Evolutionary conservation across 2,888 invertebrate genomes (phyloP).

Genomic region (Oligia latruncula): DNA sequence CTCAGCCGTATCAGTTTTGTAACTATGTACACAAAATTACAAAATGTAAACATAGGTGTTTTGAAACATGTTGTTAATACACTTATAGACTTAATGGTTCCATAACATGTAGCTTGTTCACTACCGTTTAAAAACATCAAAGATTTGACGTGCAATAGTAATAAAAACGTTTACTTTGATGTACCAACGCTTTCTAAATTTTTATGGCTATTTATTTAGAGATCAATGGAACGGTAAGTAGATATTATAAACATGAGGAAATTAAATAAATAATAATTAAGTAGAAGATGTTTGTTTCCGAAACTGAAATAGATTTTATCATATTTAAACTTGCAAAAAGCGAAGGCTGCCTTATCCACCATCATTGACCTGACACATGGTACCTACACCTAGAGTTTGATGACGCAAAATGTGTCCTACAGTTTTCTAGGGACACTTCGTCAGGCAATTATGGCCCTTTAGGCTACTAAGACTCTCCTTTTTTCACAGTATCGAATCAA

Average conservation of each 20-base stretch:
- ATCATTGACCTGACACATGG: not conserved
- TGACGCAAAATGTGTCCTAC: not conserved
- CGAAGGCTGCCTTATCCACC: not conserved
- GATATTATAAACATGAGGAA: slow-evolving; percentile 16
- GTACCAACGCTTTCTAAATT: slow-evolving; percentile 22
- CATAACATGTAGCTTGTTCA: slow-evolving; percentile 5
- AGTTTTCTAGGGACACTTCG: not conserved
- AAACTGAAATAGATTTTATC: not conserved
- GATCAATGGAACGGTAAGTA: slow-evolving; percentile 36
- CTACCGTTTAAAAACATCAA: slow-evolving; percentile 51
- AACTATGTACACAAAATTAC: not conserved
- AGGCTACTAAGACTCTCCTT: not conserved
- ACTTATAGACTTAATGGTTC: not conserved
- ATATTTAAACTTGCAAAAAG: not conserved
- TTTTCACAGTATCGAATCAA: not conserved
- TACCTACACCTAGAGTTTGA: not conserved
- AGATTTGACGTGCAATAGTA: slow-evolving; percentile 30
- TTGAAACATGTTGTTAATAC: not conserved
- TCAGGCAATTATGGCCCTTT: not conserved
- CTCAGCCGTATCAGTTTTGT: not conserved
- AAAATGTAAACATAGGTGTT: not conserved
- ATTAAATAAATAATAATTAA: not conserved
- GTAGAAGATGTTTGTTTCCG: not conserved
- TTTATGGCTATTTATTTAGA: slow-evolving; percentile 43
- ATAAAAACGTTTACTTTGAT: slow-evolving; percentile 56